Evolutionary conservation across 2,888 invertebrate species (phyloP).

Genomic region (Nezara viridula): DNA sequence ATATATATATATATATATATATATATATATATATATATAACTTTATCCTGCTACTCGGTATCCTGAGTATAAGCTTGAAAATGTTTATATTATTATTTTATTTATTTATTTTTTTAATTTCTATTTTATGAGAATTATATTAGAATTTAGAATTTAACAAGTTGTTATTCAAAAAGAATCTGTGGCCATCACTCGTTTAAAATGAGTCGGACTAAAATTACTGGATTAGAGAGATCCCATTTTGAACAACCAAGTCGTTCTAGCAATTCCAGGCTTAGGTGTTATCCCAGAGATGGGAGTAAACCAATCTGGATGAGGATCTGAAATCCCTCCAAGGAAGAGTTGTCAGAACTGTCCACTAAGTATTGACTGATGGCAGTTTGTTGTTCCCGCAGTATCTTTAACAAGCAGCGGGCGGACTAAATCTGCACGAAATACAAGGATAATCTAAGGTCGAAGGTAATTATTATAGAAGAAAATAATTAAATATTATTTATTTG

Average conservation of each 20-base stretch:
- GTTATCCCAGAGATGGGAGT: not conserved
- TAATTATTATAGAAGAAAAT: no score
- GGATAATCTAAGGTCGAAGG: not conserved
- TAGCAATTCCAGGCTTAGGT: not conserved
- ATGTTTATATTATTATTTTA: no score
- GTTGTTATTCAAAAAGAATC: no score
- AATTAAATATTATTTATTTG: no score
- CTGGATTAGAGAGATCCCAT: not conserved
- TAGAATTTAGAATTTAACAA: no score
- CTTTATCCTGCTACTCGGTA: no score
- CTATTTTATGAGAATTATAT: no score
- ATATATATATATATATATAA: no score
- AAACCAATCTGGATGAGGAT: not conserved
- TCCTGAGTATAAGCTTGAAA: no score
- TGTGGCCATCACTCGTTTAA: no score
- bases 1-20: no score
- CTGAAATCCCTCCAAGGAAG: not conserved
- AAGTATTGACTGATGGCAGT: conserved; percentile 35
- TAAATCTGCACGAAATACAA: not conserved
- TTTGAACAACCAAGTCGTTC: not conserved
- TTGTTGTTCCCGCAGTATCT: not conserved
- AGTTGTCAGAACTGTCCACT: conserved; percentile 29
- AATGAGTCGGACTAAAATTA: not conserved
- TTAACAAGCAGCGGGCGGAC: not conserved
- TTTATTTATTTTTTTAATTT: no score